Conservation (phyloP, 2,888 invertebrate species). For the Metallyticus violacea region DNA sequence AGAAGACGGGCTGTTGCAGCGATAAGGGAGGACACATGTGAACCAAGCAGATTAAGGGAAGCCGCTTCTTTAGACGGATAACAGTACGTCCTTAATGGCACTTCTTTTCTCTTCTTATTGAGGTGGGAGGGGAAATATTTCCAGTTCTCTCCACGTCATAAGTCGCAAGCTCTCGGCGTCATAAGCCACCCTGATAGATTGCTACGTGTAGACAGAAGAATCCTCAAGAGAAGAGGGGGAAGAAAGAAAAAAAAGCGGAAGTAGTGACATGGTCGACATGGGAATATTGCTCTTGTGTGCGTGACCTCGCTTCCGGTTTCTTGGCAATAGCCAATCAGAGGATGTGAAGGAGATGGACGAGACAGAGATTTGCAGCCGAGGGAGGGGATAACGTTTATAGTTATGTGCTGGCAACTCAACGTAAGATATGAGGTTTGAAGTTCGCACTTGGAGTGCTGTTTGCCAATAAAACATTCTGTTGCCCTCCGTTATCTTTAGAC, state of each 20-base stretch:
- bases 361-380: background rate
- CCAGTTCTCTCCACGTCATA: background rate
- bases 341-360: background rate
- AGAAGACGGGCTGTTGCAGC: background rate
- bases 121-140: slow-evolving; percentile 5
- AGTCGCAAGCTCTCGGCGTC: background rate
- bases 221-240: slow-evolving; percentile 1
- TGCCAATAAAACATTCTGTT: background rate
- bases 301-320: slow-evolving; percentile 16
- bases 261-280: slow-evolving; percentile 6
- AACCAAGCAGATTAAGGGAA: background rate
- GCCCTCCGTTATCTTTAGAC: background rate
- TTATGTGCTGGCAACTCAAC: background rate
- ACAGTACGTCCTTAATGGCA: background rate
- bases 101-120: slow-evolving; percentile 6
- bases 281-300: slow-evolving; percentile 3
- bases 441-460: background rate
- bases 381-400: too few species aligned
- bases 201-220: slow-evolving; percentile 1
- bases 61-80: slow-evolving; percentile 13
- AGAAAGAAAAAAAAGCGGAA: background rate
- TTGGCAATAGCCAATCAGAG: slow-evolving; percentile 6
- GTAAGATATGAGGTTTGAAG: background rate
- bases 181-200: slow-evolving; percentile 12
- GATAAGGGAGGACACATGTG: background rate